These are phyloP conservation scores for Heliconius hermathena DNA, from an alignment of 1,140 invertebrate species.

Conservation along the genomic window DNA sequence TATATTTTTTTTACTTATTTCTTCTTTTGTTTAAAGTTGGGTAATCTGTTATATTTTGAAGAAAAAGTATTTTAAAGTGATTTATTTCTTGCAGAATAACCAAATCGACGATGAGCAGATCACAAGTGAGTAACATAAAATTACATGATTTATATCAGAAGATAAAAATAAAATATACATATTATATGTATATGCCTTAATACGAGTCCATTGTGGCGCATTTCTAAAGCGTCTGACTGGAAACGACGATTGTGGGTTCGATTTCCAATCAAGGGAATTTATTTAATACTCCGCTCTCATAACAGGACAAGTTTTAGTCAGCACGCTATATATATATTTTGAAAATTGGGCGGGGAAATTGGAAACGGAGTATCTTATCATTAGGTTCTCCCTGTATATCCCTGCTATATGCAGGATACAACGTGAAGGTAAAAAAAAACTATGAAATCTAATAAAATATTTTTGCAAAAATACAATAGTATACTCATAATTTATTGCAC, in stretches of 20 bases:
- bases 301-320: neutral
- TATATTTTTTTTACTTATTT: neutral
- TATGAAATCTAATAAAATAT: neutral
- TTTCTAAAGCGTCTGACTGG: neutral
- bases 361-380: neutral
- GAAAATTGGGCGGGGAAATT: neutral
- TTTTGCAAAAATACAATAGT: neutral
- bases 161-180: too few species aligned
- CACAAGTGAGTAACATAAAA: slow-evolving; percentile 81
- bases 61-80: neutral
- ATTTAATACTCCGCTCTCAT: neutral
- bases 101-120: slow-evolving; percentile 84
- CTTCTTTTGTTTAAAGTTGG: neutral
- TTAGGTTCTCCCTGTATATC: neutral
- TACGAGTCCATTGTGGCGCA: too few species aligned
- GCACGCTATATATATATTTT: neutral
- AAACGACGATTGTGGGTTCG: neutral
- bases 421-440: neutral
- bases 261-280: neutral
- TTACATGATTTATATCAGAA: neutral
- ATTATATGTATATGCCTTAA: too few species aligned
- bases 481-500: neutral
- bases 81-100: slow-evolving; percentile 70
- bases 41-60: neutral
- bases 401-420: neutral